phyloP scores from a whole-genome alignment of 2,888 invertebrate genomes.

The Trichogramma evanescens region DNA sequence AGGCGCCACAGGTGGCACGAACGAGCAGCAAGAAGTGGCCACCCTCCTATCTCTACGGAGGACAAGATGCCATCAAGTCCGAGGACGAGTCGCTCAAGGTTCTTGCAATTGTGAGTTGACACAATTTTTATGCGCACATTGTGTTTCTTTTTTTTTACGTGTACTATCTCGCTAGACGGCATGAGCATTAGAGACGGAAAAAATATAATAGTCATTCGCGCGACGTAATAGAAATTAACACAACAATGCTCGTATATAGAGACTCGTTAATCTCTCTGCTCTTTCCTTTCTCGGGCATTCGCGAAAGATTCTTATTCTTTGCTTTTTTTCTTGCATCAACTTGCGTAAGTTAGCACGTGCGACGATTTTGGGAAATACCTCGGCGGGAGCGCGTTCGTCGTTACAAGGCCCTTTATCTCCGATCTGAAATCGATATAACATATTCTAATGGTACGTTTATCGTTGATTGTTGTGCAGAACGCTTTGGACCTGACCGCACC shows the following conservation, averaged over 20 bases:
- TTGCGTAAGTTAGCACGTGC: background rate
- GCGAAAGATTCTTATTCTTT: background rate
- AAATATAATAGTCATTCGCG: background rate
- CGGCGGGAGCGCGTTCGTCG: too few species aligned
- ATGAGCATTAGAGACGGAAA: background rate
- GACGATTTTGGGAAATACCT: too few species aligned
- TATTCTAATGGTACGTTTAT: too few species aligned
- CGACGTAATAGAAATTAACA: background rate
- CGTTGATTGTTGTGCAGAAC: conserved; percentile 56
- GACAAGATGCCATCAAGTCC: conserved; percentile 34
- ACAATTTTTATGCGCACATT: background rate
- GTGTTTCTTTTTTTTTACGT: background rate
- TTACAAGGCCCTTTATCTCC: too few species aligned
- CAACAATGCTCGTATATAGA: too few species aligned
- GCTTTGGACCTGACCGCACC: conserved; percentile 86
- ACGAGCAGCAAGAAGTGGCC: too few species aligned
- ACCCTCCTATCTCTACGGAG: too few species aligned
- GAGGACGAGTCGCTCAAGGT: conserved; percentile 42
- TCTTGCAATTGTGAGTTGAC: conserved; percentile 43
- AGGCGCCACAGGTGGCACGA: too few species aligned
- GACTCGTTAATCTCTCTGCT: too few species aligned
- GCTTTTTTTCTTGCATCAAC: background rate
- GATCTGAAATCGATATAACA: too few species aligned
- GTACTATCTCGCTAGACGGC: background rate
- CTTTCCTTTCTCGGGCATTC: background rate